These are phyloP conservation scores for Hirtodrosophila histrioides DNA, from an alignment of 2,888 invertebrate genomes.

Conservation along the genomic window DNA sequence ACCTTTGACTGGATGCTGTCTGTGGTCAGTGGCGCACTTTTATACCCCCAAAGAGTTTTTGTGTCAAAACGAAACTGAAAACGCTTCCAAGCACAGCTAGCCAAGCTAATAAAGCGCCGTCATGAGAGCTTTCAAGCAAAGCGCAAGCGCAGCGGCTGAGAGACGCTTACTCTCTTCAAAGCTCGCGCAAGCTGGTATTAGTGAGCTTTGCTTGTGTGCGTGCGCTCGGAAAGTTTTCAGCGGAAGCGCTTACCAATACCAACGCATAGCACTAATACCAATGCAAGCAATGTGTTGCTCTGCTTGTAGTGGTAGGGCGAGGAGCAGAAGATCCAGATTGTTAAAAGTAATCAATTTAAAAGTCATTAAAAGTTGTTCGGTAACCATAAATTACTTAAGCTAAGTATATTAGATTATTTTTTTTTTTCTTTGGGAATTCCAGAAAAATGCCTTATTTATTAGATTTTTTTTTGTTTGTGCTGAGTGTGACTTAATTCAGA, in stretches of 20 bases:
- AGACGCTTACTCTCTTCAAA: conserved; percentile 36
- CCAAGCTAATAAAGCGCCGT: conserved; percentile 41
- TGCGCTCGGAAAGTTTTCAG: conserved; percentile 52
- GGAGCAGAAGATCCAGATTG: conserved; percentile 27
- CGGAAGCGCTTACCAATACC: conserved; percentile 67
- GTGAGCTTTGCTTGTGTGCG: conserved; percentile 46
- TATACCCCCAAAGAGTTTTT: conserved; percentile 83
- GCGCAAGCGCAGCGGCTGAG: conserved; percentile 7
- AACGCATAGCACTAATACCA: conserved; percentile 44
- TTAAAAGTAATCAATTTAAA: conserved; percentile 42
- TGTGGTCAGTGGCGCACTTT: conserved; percentile 84
- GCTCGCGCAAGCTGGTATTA: conserved; percentile 39
- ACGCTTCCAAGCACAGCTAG: conserved; percentile 54
- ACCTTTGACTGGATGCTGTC: conserved; percentile 85
- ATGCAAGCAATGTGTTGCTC: neutral
- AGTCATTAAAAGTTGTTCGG: conserved; percentile 25
- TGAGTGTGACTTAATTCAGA: neutral
- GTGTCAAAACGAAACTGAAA: conserved; percentile 76
- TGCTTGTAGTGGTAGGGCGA: conserved; percentile 45
- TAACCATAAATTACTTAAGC: conserved; percentile 32
- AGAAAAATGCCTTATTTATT: conserved; percentile 39
- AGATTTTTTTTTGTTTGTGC: conserved; percentile 27
- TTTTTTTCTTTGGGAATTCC: conserved; percentile 54
- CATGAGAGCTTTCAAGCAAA: conserved; percentile 37
- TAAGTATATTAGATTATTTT: conserved; percentile 26